Evolutionary conservation across 2,113 vertebrate genomes (phyloP), one percentile per base, ranked within the genome.

Genomic region (Corythoichthys haematopterus): DNA sequence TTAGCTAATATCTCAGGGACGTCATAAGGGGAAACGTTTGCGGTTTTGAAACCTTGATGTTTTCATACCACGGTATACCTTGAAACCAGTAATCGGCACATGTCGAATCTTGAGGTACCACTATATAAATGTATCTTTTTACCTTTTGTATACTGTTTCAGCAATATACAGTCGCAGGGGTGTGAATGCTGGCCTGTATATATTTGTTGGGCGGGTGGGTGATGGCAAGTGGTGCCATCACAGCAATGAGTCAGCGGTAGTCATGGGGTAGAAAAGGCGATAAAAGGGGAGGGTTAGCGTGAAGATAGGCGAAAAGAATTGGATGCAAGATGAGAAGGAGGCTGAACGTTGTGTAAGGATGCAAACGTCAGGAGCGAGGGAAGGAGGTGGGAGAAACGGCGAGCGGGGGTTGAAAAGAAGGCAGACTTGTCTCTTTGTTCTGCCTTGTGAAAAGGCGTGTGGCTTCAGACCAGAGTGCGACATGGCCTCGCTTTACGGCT

Each of bases 401-500:
- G 72, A 59, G 73, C 65, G 70, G 85, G 67, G 60, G 58, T 9
- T 75, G 64, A 72, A 77, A 69, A 28, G 40, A 86, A 80, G 80
- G 76, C 80, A 84, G 81, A 66, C 84, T 84, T 85, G 78, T 81
- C 75, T 75, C 72, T 89, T 89, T 90, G 87, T 89, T 87, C 70
- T 69, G 72, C 74, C 65, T 57, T 77, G 73, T 87, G 81, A 82
- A 85, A 84, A 73, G 14, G 57, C 82, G 84, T 83, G 82, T 83
- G 87, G 82, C 61, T 80, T 81, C 61, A 80, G 77, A 80, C 66
- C 69, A 77, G 80, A 76, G 79, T 64, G 71, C 68, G 80, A 81
- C 72, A n/a, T 75, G 48, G 78, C 80, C 80, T 78, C 74, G 77
- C 85, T 70, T 68, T 77, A 60, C 76, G 62, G 72, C 77, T 75